phyloP scores from a whole-genome alignment of 2,797 vertebrate genomes.

The Lepilemur septentrionalis region DNA sequence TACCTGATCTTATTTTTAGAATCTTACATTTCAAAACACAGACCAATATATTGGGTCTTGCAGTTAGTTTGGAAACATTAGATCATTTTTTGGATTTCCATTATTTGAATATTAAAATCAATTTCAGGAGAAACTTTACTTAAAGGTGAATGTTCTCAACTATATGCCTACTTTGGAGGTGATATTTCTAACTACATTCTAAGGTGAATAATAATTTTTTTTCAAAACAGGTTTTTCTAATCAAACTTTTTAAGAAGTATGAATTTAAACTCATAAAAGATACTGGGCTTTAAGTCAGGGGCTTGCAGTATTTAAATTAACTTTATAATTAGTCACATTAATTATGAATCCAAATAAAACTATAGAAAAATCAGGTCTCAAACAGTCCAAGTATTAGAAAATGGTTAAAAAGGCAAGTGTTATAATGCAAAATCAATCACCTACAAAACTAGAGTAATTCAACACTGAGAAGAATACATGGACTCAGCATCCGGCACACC shows the following conservation, averaged over 20 bases:
- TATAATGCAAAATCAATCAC: neutral
- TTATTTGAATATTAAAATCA: constrained; percentile 19
- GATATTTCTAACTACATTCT: neutral
- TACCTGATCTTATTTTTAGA: neutral
- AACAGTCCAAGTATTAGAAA: neutral
- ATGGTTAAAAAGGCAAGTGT: neutral
- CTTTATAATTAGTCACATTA: neutral
- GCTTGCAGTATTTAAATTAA: neutral
- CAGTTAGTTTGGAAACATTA: neutral
- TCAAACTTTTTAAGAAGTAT: neutral
- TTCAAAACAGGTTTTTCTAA: neutral
- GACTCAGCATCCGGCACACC: neutral
- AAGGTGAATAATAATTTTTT: neutral
- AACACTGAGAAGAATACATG: neutral
- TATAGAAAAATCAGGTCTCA: neutral
- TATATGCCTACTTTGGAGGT: neutral
- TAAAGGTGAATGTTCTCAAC: neutral
- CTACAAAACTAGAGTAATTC: neutral
- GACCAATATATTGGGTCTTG: neutral
- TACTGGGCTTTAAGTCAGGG: neutral
- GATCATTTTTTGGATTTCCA: neutral
- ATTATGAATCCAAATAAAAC: constrained; percentile 5
- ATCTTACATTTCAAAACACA: neutral
- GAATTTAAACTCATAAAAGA: constrained; percentile 1
- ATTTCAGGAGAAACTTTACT: neutral